These are phyloP conservation scores for Petrosia ficiformis DNA, from an alignment of 37 sponge, comb jelly and placozoan species.

Conservation along the genomic window DNA sequence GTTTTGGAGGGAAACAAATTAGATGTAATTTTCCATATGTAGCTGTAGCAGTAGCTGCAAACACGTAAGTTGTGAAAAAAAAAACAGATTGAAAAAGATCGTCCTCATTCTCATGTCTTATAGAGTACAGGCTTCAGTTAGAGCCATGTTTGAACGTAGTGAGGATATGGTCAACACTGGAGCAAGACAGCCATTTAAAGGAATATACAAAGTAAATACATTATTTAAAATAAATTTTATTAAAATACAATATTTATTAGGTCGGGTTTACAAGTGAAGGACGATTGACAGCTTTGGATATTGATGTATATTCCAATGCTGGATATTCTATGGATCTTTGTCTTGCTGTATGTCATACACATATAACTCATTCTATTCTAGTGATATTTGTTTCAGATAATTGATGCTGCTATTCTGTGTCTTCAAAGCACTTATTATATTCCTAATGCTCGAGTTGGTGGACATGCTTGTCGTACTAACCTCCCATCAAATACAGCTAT, in stretches of 20 bases:
- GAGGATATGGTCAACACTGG: constrained; percentile 62
- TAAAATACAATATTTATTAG: not conserved
- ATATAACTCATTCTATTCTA: not conserved
- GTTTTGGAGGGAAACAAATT: constrained; percentile 70
- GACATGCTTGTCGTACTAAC: constrained; percentile 45
- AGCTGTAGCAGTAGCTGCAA: constrained; percentile 58
- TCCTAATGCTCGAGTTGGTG: constrained; percentile 34
- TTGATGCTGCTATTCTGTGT: constrained; percentile 30
- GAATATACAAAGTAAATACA: constrained; percentile 43
- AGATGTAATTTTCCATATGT: constrained; percentile 13
- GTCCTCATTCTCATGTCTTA: not conserved
- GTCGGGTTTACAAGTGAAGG: constrained; percentile 61
- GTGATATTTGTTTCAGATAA: constrained; percentile 1
- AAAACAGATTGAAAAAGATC: not conserved
- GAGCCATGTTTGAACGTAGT: constrained; percentile 51
- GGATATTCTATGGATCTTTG: constrained; percentile 52
- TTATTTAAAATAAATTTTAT: not conserved
- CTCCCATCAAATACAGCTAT: constrained; percentile 64
- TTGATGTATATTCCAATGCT: constrained; percentile 49
- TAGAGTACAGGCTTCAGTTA: constrained; percentile 23
- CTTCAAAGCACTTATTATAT: constrained; percentile 36
- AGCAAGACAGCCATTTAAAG: constrained; percentile 47
- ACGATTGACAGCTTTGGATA: constrained; percentile 7
- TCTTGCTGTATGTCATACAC: not conserved
- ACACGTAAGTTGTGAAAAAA: constrained; percentile 29